Percentiles rank a stretch among this genome's conserved stretches.
Evolutionary conservation across 1,140 invertebrate genomes (phyloP).

Genomic region (Lerema accius): DNA sequence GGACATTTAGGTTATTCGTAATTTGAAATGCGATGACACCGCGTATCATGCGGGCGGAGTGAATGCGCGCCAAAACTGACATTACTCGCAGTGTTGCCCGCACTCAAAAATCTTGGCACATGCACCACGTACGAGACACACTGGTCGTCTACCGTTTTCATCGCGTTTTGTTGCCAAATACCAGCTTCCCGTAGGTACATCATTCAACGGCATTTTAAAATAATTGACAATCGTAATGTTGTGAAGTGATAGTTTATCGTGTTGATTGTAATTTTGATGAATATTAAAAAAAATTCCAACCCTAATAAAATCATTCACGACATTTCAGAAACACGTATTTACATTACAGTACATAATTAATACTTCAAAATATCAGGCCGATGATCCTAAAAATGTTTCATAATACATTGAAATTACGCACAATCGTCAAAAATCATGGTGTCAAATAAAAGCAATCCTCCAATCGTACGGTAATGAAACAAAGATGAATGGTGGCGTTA

Average conservation of each 20-base stretch:
- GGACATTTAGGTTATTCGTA: not conserved
- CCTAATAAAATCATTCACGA: not conserved
- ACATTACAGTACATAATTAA: too few species aligned
- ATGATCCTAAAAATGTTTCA: too few species aligned
- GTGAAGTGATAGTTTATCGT: too few species aligned
- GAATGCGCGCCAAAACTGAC: constrained; percentile 38
- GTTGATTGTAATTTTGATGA: too few species aligned
- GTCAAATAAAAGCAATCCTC: too few species aligned
- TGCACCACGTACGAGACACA: constrained; percentile 36
- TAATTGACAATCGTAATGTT: constrained; percentile 36
- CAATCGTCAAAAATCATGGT: too few species aligned
- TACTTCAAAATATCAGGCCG: too few species aligned
- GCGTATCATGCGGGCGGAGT: constrained; percentile 31
- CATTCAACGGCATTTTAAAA: constrained; percentile 34
- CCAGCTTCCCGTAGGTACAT: constrained; percentile 43
- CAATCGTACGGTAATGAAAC: not conserved
- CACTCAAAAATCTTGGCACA: constrained; percentile 44
- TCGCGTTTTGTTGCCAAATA: constrained; percentile 47
- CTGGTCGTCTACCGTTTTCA: constrained; percentile 39
- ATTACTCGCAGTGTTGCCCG: constrained; percentile 39
- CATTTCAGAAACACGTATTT: too few species aligned
- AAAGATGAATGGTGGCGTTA: constrained; percentile 43
- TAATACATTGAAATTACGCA: too few species aligned
- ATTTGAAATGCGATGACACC: constrained; percentile 30
- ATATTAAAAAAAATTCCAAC: not conserved